Evolutionary conservation across 2,888 invertebrate genomes (phyloP).

Genomic region (Agrotis segetum): DNA sequence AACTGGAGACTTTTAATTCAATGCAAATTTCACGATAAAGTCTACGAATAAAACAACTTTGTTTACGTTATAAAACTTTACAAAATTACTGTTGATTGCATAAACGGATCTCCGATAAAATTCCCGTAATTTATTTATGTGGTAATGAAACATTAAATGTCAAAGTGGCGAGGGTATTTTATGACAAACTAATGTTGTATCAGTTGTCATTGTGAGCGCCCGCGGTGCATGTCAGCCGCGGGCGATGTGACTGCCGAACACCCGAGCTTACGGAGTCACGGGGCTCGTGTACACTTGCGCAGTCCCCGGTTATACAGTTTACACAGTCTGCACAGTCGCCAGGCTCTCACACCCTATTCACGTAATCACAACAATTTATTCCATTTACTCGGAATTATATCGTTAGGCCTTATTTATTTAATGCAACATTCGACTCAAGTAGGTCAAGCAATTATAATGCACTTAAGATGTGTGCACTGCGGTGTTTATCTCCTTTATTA

Average conservation of each 20-base stretch:
- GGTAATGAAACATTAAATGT: slow-evolving; percentile 57
- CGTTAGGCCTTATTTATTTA: slow-evolving; percentile 80
- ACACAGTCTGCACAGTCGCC: slow-evolving; percentile 36
- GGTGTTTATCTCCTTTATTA: slow-evolving; percentile 68
- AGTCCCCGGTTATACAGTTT: slow-evolving; percentile 6
- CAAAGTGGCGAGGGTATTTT: slow-evolving; percentile 47
- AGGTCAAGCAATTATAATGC: slow-evolving; percentile 79
- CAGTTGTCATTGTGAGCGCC: slow-evolving; percentile 59
- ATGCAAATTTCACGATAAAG: slow-evolving; percentile 47
- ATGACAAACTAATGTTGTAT: slow-evolving; percentile 61
- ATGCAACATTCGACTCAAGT: slow-evolving; percentile 73
- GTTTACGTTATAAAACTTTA: slow-evolving; percentile 47
- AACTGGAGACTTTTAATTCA: slow-evolving; percentile 42
- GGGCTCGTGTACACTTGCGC: slow-evolving; percentile 13
- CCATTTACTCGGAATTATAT: slow-evolving; percentile 78
- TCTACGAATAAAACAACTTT: slow-evolving; percentile 38
- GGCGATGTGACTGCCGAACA: slow-evolving; percentile 9
- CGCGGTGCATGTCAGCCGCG: slow-evolving; percentile 30
- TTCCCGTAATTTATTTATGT: slow-evolving; percentile 51
- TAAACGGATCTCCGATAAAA: slow-evolving; percentile 47
- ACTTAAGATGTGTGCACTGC: slow-evolving; percentile 75
- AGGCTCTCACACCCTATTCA: slow-evolving; percentile 65
- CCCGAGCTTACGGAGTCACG: slow-evolving; percentile 14
- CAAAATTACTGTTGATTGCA: slow-evolving; percentile 51
- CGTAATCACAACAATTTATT: slow-evolving; percentile 78